Evolutionary conservation across 2,888 invertebrate species (phyloP).

Genomic region (Ormyrus labotus): DNA sequence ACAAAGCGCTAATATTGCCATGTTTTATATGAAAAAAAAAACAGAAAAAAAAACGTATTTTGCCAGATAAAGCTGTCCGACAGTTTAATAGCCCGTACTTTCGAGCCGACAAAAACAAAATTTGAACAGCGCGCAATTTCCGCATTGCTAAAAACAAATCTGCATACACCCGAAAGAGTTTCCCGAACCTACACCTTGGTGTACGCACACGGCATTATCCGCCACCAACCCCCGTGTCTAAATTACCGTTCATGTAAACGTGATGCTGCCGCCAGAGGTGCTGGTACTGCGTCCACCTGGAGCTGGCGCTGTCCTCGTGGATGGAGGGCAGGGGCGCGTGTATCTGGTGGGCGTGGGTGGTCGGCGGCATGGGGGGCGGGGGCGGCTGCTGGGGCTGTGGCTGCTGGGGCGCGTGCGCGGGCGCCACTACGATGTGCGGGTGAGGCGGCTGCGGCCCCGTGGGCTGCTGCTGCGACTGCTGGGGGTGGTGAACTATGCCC

Average conservation of each 20-base stretch:
- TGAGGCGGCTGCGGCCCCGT: slow-evolving; percentile 66
- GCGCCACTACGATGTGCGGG: slow-evolving; percentile 72
- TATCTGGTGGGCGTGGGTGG: slow-evolving; percentile 81
- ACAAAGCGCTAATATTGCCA: too few species aligned
- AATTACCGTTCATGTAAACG: slow-evolving; percentile 86
- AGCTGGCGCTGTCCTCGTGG: slow-evolving; percentile 79
- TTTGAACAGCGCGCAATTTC: too few species aligned
- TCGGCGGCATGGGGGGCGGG: slow-evolving; percentile 81
- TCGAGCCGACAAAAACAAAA: too few species aligned
- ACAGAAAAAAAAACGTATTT: too few species aligned
- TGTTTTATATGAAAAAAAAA: too few species aligned
- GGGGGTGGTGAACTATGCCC: slow-evolving; percentile 72
- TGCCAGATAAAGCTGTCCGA: too few species aligned
- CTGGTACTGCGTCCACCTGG: slow-evolving; percentile 84
- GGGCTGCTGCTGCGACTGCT: slow-evolving; percentile 63
- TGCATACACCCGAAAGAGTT: too few species aligned
- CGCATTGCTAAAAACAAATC: too few species aligned
- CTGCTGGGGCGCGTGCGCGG: slow-evolving; percentile 67
- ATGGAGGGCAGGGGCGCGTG: slow-evolving; percentile 81
- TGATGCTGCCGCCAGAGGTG: slow-evolving; percentile 87
- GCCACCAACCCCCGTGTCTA: background rate
- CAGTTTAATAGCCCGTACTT: too few species aligned
- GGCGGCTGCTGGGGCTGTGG: slow-evolving; percentile 68
- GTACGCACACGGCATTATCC: background rate
- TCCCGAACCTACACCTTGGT: too few species aligned